A percentile compares a stretch with the other conserved stretches of the same genome.
phyloP scores from a whole-genome alignment of 2,113 vertebrate species.

The Mugil cephalus region DNA sequence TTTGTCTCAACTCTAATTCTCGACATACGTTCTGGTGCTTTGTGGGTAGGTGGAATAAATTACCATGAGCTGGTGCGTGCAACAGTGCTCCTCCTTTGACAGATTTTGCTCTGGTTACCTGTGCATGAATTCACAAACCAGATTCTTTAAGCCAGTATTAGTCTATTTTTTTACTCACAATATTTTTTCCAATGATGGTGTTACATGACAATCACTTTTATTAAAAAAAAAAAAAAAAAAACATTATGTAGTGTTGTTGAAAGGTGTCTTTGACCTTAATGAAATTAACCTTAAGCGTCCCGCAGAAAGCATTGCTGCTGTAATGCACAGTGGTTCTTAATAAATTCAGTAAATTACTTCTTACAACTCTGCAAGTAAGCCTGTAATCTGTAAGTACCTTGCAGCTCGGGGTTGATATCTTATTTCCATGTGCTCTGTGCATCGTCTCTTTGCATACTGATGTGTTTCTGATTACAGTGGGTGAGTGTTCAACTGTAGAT shows the following conservation, averaged over 20 bases:
- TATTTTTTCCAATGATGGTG: not conserved
- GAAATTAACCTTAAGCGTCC: not conserved
- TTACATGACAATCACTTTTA: not conserved
- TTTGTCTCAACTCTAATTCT: conserved; percentile 1
- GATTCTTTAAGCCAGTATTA: not conserved
- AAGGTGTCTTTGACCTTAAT: not conserved
- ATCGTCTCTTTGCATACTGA: conserved; percentile 19
- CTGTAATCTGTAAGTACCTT: conserved; percentile 23
- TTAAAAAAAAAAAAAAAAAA: no score
- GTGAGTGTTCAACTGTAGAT: conserved; percentile 1
- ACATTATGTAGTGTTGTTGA: not conserved
- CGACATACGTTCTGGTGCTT: not conserved
- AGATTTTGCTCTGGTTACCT: not conserved
- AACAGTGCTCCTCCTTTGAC: not conserved
- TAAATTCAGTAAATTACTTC: conserved; percentile 7
- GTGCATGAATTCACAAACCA: not conserved
- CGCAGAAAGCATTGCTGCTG: not conserved
- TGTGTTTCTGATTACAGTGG: conserved; percentile 9
- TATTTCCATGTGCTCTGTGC: conserved; percentile 18
- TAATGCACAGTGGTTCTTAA: not conserved
- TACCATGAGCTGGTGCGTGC: not conserved
- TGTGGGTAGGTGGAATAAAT: conserved; percentile 1
- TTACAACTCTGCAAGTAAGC: conserved; percentile 6
- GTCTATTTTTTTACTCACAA: not conserved
- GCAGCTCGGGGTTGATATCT: conserved; percentile 17